Percentiles rank a stretch among this genome's conserved stretches.
phyloP scores from a whole-genome alignment of 1,140 invertebrate genomes.

The Gonatopus flavifemur region DNA sequence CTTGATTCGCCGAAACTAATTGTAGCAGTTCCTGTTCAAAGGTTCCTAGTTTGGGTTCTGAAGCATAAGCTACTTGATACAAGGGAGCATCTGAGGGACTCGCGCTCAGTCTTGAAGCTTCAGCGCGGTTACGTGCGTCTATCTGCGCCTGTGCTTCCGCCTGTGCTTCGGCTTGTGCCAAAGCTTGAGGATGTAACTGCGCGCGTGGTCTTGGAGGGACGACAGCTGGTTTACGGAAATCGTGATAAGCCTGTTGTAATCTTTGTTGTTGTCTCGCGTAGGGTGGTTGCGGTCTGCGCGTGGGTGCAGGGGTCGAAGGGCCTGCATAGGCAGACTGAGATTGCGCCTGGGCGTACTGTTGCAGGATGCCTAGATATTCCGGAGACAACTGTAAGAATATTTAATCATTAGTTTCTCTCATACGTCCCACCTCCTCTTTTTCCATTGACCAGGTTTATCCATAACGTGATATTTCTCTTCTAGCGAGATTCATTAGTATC shows the following conservation, averaged over 20 bases:
- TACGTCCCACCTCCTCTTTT: too few relatives aligned
- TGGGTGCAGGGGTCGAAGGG: slow-evolving; percentile 19
- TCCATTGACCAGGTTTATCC: too few relatives aligned
- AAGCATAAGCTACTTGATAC: slow-evolving; percentile 37
- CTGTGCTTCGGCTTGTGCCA: slow-evolving; percentile 38
- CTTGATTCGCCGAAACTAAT: slow-evolving; percentile 48
- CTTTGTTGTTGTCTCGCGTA: slow-evolving; percentile 50
- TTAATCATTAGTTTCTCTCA: too few relatives aligned
- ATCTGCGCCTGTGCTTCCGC: slow-evolving; percentile 41
- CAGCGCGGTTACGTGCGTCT: slow-evolving; percentile 35
- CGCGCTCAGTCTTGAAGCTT: slow-evolving; percentile 34
- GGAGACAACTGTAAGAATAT: slow-evolving; percentile 52
- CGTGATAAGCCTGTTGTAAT: slow-evolving; percentile 49
- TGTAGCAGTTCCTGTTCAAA: slow-evolving; percentile 51
- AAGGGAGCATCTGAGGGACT: slow-evolving; percentile 24
- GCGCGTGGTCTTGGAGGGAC: slow-evolving; percentile 41
- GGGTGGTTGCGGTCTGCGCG: slow-evolving; percentile 35
- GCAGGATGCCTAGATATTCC: slow-evolving; percentile 47
- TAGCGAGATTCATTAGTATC: too few relatives aligned
- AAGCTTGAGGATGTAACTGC: slow-evolving; percentile 44
- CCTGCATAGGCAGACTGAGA: slow-evolving; percentile 21
- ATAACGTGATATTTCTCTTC: too few relatives aligned
- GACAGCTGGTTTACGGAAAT: slow-evolving; percentile 45
- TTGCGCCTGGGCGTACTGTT: slow-evolving; percentile 46
- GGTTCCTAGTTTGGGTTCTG: slow-evolving; percentile 41